Conservation (phyloP, 2,113 vertebrate species). For the Indicator maculatus region DNA sequence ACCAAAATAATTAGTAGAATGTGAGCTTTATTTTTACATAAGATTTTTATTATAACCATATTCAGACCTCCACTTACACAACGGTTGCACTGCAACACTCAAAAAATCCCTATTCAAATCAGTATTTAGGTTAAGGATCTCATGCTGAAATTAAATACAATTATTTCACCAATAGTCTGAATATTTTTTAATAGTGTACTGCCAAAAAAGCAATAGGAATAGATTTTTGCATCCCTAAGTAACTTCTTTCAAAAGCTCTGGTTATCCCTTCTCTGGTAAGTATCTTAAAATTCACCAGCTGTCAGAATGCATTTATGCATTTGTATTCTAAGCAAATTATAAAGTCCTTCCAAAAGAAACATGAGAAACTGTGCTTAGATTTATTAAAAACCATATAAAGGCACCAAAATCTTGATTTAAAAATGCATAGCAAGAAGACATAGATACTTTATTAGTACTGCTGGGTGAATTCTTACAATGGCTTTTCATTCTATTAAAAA, state of each 20-base stretch:
- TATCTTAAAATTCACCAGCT: background rate
- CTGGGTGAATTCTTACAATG: background rate
- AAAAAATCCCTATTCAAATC: background rate
- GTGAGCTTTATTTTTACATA: accelerated
- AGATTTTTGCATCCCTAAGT: background rate
- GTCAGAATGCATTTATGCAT: background rate
- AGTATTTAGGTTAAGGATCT: background rate
- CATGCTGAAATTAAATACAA: background rate
- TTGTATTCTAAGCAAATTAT: background rate
- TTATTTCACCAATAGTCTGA: background rate
- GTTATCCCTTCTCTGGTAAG: background rate
- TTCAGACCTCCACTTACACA: background rate
- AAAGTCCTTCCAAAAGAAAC: background rate
- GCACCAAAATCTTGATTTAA: background rate
- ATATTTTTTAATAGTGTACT: background rate
- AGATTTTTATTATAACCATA: background rate
- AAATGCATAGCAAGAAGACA: background rate
- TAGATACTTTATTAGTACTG: background rate
- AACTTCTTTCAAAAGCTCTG: background rate
- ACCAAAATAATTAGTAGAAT: background rate
- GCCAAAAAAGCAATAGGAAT: background rate
- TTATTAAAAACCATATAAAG: background rate
- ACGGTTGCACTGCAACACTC: background rate
- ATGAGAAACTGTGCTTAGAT: background rate
- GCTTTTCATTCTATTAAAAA: background rate